A percentile compares a stretch with the other conserved stretches of the same genome.
phyloP scores from a whole-genome alignment of 2,797 vertebrate genomes.

The Pseudochirops cupreus region DNA sequence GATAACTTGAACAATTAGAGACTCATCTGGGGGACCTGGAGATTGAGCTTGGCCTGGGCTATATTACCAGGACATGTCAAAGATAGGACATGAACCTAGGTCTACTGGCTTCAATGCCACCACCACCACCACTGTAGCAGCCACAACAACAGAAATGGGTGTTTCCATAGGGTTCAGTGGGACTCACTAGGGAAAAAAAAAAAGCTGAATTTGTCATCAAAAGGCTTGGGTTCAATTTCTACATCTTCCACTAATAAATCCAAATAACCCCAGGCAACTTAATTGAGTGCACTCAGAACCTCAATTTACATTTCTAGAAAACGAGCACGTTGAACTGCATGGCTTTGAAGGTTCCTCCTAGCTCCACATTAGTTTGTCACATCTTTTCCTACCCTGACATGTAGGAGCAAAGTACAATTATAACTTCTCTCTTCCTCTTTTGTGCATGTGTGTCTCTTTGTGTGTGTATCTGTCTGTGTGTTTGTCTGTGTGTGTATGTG shows the following conservation, averaged over 20 bases:
- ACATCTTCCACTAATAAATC: neutral
- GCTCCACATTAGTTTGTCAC: neutral
- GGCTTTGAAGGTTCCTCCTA: neutral
- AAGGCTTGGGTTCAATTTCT: neutral
- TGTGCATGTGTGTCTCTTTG: too few species aligned
- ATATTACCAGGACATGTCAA: neutral
- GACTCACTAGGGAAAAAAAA: neutral
- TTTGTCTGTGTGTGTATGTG: too few species aligned
- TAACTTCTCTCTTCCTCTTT: too few species aligned
- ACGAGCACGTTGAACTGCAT: neutral
- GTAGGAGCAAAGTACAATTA: neutral
- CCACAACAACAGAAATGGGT: neutral
- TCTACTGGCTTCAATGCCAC: neutral
- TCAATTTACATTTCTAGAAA: neutral
- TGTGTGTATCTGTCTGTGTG: too few species aligned
- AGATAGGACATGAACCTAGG: neutral
- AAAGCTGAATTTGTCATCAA: neutral
- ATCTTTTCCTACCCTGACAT: neutral
- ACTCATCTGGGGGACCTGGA: neutral
- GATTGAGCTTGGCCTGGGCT: neutral
- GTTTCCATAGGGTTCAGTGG: neutral
- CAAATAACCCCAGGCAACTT: neutral
- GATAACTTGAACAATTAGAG: neutral
- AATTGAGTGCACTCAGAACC: neutral
- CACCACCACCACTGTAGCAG: neutral